Percentiles rank a stretch among this genome's conserved stretches.
phyloP scores from a whole-genome alignment of 2,113 vertebrate species.

The Phalacrocorax pelagicus region DNA sequence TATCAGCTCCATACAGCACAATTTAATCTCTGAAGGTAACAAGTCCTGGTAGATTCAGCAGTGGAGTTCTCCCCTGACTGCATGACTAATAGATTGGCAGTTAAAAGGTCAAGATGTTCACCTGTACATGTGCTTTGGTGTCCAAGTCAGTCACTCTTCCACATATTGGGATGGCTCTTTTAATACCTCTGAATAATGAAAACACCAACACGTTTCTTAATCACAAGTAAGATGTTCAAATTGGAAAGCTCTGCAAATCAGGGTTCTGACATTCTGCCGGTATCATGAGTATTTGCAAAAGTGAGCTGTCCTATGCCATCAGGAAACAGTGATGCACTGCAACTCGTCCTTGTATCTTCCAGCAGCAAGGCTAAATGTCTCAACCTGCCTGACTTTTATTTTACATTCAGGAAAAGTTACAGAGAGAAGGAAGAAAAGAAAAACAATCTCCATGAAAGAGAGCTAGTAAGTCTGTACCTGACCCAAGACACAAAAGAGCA shows the following conservation, averaged over 20 bases:
- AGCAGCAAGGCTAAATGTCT: neutral
- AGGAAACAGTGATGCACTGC: neutral
- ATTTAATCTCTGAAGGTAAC: neutral
- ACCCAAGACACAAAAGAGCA: neutral
- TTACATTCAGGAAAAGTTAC: neutral
- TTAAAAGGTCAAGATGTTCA: constrained; percentile 21
- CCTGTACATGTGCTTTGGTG: neutral
- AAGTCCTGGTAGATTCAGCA: neutral
- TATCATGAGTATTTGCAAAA: neutral
- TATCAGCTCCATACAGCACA: neutral
- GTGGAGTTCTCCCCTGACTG: neutral
- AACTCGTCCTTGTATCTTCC: neutral
- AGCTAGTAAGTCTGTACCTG: neutral
- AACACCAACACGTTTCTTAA: neutral
- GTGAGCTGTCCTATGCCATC: neutral
- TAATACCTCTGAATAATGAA: neutral
- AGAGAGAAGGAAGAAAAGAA: neutral
- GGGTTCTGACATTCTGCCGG: neutral
- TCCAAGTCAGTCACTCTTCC: neutral
- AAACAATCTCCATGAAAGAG: neutral
- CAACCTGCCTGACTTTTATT: neutral
- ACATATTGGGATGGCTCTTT: neutral
- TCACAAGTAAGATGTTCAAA: neutral
- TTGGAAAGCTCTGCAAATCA: neutral
- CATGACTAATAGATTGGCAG: neutral